phyloP scores from a whole-genome alignment of 2,888 invertebrate genomes.

The Entomobrya proxima region DNA sequence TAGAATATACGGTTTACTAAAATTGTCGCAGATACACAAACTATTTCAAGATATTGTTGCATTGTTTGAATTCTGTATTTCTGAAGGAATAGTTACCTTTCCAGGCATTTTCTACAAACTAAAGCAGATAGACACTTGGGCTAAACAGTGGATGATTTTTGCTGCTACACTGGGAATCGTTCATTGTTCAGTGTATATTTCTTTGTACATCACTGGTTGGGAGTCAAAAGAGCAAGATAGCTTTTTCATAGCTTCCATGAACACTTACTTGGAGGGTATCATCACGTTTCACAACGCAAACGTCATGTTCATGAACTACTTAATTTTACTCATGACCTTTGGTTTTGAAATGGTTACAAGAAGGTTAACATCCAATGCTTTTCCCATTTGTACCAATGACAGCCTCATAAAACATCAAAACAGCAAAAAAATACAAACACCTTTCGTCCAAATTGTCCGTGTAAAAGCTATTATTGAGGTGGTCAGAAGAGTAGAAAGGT shows the following conservation, averaged over 20 bases:
- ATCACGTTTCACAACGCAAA: not conserved
- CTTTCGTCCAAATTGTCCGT: not conserved
- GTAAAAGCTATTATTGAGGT: not conserved
- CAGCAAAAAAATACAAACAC: too few relatives aligned
- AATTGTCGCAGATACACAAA: not conserved
- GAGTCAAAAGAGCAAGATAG: not conserved
- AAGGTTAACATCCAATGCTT: not conserved
- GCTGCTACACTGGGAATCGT: not conserved
- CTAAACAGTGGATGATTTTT: conserved; percentile 14
- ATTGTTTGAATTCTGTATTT: not conserved
- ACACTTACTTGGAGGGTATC: not conserved
- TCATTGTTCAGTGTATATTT: not conserved
- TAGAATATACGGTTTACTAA: not conserved
- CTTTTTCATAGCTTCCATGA: not conserved
- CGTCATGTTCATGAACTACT: not conserved
- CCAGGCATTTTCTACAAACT: not conserved
- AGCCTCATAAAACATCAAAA: not conserved
- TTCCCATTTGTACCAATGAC: not conserved
- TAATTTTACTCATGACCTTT: conserved; percentile 11
- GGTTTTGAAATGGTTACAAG: conserved; percentile 3
- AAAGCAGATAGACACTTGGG: not conserved
- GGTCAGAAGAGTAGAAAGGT: not conserved
- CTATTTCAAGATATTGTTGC: conserved; percentile 9
- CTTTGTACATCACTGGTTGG: conserved; percentile 1
- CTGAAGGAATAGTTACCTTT: not conserved